phyloP scores from a whole-genome alignment of 1,140 invertebrate genomes.

The Lordiphosa mommai region DNA sequence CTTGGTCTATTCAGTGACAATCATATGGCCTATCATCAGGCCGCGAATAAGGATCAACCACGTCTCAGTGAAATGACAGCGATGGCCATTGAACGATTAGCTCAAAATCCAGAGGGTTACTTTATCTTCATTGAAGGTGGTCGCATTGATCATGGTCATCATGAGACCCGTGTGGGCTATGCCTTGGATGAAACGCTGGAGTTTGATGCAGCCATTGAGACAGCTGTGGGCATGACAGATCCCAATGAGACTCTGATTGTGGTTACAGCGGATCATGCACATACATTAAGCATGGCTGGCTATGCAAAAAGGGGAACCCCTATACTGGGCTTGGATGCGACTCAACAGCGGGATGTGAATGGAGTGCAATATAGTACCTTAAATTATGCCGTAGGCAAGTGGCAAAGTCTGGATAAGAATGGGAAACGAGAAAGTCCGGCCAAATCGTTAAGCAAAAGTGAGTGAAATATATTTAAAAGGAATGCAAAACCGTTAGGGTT shows the following conservation, averaged over 20 bases:
- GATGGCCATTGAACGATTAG: slow-evolving; percentile 85
- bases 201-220: slow-evolving; percentile 85
- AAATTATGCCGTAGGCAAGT: slow-evolving; percentile 85
- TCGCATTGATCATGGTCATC: slow-evolving; percentile 87
- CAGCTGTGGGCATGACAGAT: slow-evolving; percentile 82
- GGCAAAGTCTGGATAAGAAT: slow-evolving; percentile 77
- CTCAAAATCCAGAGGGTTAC: slow-evolving; percentile 81
- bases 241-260: slow-evolving; percentile 84
- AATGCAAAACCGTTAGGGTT: too few relatives aligned
- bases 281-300: slow-evolving; percentile 85
- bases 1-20: slow-evolving; percentile 81
- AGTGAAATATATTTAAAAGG: neutral
- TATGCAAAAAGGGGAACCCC: slow-evolving; percentile 85
- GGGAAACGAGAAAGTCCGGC: slow-evolving; percentile 45
- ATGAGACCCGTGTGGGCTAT: slow-evolving; percentile 82
- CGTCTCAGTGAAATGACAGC: slow-evolving; percentile 88
- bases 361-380: slow-evolving; percentile 83
- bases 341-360: slow-evolving; percentile 37
- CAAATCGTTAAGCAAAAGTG: slow-evolving; percentile 42
- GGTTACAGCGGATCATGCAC: slow-evolving; percentile 86
- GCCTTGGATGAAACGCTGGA: slow-evolving; percentile 86
- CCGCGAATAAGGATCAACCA: slow-evolving; percentile 83
- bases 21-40: slow-evolving; percentile 81
- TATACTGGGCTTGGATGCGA: slow-evolving; percentile 82
- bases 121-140: slow-evolving; percentile 85